Evolutionary conservation across 2,113 vertebrate species (phyloP).

Genomic region (Illadopsis cleaveri): DNA sequence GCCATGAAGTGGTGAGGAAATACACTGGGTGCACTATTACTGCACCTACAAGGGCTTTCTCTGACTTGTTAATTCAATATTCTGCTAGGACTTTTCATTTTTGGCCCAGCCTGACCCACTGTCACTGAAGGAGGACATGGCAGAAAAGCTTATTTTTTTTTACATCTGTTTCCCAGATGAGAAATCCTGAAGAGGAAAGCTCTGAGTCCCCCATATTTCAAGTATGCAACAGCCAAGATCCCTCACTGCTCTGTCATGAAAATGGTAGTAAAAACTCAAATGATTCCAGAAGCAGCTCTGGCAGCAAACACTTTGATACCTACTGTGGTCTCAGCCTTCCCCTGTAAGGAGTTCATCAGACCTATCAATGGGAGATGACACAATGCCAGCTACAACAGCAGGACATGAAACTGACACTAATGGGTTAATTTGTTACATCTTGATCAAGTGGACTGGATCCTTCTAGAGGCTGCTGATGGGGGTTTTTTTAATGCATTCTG

Average conservation of each 20-base stretch:
- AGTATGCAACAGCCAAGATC: background rate
- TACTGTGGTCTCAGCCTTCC: constrained; percentile 3
- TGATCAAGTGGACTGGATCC: background rate
- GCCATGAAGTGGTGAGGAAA: background rate
- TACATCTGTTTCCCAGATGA: background rate
- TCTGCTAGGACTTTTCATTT: background rate
- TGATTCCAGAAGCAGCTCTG: background rate
- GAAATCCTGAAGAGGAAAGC: background rate
- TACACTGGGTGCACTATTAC: background rate
- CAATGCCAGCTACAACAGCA: background rate
- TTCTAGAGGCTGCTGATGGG: constrained; percentile 26
- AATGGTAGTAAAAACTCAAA: background rate
- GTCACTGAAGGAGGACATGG: background rate
- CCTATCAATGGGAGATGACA: background rate
- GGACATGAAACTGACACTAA: constrained; percentile 28
- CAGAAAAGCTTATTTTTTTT: background rate
- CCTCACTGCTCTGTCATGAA: background rate
- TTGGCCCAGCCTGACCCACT: background rate
- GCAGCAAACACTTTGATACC: background rate
- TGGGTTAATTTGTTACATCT: constrained; percentile 41
- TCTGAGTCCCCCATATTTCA: background rate
- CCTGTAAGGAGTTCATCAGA: constrained; percentile 26
- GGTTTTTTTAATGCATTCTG: constrained; percentile 22
- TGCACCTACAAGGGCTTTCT: background rate
- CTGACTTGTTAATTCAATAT: background rate